Conservation (phyloP, 2,113 vertebrate genomes). For the Scartelaos histophorus region DNA sequence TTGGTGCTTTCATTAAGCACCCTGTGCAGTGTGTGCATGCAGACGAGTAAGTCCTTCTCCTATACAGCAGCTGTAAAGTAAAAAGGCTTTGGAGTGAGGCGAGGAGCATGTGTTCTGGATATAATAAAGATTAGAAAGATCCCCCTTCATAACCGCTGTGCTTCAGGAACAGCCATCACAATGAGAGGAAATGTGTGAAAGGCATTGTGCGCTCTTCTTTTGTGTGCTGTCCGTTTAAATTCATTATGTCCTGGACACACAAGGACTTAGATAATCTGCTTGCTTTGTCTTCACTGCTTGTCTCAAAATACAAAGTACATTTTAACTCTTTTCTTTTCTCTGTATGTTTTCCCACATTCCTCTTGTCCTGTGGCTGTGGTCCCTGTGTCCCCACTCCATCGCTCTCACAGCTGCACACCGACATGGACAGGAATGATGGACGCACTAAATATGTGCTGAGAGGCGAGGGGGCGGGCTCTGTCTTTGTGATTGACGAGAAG, state of each 20-base stretch:
- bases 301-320: conserved; percentile 51
- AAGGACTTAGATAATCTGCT: conserved; percentile 53
- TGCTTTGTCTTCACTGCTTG: conserved; percentile 53
- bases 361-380: neutral
- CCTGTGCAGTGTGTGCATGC: conserved; percentile 26
- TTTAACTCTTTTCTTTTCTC: conserved; percentile 39
- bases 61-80: conserved; percentile 46
- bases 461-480: conserved; percentile 89
- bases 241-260: conserved; percentile 52
- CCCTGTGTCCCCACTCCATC: neutral
- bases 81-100: conserved; percentile 42
- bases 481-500: conserved; percentile 92
- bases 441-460: conserved; percentile 88
- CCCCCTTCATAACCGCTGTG: conserved; percentile 37
- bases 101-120: conserved; percentile 50
- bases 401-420: conserved; percentile 84
- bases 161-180: conserved; percentile 23
- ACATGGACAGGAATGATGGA: conserved; percentile 88
- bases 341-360: conserved; percentile 21
- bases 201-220: conserved; percentile 46
- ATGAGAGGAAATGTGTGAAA: conserved; percentile 20
- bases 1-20: conserved; percentile 64
- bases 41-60: conserved; percentile 36
- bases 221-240: conserved; percentile 50
- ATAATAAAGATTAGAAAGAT: conserved; percentile 50